phyloP scores from a whole-genome alignment of 2,888 invertebrate genomes.

The Diaprepes abbreviatus region DNA sequence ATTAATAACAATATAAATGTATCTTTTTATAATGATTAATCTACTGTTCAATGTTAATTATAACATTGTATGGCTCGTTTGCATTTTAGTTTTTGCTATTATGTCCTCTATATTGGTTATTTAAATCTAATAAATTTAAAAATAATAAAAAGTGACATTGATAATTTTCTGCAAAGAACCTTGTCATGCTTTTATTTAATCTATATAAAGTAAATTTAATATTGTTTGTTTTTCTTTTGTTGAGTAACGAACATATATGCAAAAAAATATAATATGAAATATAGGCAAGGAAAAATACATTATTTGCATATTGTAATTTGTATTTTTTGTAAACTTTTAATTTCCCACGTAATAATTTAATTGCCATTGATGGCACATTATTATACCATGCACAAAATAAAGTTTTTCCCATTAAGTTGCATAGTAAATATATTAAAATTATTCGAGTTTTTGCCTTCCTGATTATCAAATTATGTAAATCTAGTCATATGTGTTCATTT shows the following conservation, averaged over 20 bases:
- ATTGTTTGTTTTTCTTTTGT: neutral
- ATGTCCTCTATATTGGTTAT: too few relatives aligned
- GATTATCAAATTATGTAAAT: neutral
- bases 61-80: too few relatives aligned
- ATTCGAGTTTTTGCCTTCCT: neutral
- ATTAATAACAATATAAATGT: too few relatives aligned
- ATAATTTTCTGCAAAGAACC: neutral
- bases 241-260: neutral
- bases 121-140: too few relatives aligned
- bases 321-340: neutral
- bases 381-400: neutral
- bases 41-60: too few relatives aligned
- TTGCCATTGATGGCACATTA: neutral
- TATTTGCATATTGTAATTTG: neutral
- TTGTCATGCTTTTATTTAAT: neutral
- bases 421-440: neutral
- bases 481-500: too few relatives aligned
- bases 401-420: constrained; percentile 3
- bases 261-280: neutral
- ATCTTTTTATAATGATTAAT: too few relatives aligned
- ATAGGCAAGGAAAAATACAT: neutral
- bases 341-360: neutral
- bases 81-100: too few relatives aligned
- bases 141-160: neutral
- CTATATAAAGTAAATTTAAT: neutral